Conservation (phyloP, 2,797 vertebrate species). For the Lophotriccus pileatus region DNA sequence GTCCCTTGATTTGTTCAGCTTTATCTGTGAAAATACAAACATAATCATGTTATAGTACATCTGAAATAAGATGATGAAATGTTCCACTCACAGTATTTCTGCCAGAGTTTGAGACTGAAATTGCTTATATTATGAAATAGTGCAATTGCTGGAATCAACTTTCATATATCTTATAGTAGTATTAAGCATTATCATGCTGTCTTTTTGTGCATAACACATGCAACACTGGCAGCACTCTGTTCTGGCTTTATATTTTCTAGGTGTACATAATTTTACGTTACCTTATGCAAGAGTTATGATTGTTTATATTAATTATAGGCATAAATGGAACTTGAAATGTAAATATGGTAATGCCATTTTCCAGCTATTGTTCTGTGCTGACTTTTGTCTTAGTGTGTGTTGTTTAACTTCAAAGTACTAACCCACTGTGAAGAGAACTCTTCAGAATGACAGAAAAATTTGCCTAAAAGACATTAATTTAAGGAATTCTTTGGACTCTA, state of each 20-base stretch:
- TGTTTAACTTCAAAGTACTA: slow-evolving; percentile 41
- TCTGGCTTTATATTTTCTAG: slow-evolving; percentile 29
- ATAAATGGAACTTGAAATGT: slow-evolving; percentile 21
- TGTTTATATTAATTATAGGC: slow-evolving; percentile 54
- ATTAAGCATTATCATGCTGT: not conserved
- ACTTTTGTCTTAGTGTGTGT: slow-evolving; percentile 56
- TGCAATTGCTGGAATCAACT: slow-evolving; percentile 18
- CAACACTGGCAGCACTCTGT: not conserved
- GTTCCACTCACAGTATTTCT: slow-evolving; percentile 25
- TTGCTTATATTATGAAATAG: slow-evolving; percentile 36
- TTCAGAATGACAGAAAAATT: slow-evolving; percentile 9
- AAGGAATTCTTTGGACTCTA: slow-evolving; percentile 54
- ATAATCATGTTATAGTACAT: not conserved
- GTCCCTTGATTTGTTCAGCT: slow-evolving; percentile 17
- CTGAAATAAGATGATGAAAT: slow-evolving; percentile 12
- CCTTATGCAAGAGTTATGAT: not conserved
- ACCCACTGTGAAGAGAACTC: slow-evolving; percentile 45
- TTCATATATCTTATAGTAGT: not conserved
- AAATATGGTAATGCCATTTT: slow-evolving; percentile 38
- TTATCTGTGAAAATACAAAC: slow-evolving; percentile 11
- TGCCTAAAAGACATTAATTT: slow-evolving; percentile 55
- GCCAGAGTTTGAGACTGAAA: slow-evolving; percentile 12
- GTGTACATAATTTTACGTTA: not conserved
- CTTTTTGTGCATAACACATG: not conserved
- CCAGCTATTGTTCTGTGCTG: slow-evolving; percentile 41